Base-by-base conservation (phyloP, 2,113 vertebrate species). In the Pao palembangensis region DNA sequence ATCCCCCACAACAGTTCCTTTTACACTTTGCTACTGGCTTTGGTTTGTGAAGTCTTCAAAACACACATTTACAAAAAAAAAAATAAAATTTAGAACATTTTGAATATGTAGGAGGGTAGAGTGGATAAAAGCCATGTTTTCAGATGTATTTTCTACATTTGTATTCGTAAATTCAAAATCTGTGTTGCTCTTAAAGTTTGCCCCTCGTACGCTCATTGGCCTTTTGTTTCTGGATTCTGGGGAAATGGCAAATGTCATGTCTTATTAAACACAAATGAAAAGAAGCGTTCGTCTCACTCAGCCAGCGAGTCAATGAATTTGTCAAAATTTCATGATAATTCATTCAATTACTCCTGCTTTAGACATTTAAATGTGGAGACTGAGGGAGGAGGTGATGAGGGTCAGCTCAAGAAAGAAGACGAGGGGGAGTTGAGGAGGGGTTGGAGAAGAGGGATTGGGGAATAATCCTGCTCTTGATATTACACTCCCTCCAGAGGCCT, bases 261-360 rank as follows among this genome's bases (percentile, higher is more conserved):
- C 91, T 90, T 93, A 93, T 92, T 93, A 92, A 82, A 91, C 78
- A 28, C 75, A 91, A 92, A 90, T 92, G 91, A 91, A 90, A 78
- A 75, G 84, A 84, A 91, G 90, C 16, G 68, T 87, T 87, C 91
- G 76, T 88, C 92, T 92, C 70, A 34, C 73, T 84, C 58, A 67
- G 76, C 67, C 87, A 71, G 80, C 65, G 84, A 93, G 83, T 90
- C 90, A 93, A 94, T 92, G 92, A 91, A 93, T 95, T 94, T 95
- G 92, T 94, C 92, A 95, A 93, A 94, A 93, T 93, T 94, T 92
- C 93, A 94, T 93, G 92, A 93, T 94, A 96, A 95, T 95, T 93
- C 89, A 93, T 93, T 93, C 89, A 90, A 92, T 94, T 92, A 92
- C 91, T 93, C 88, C 87, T 38, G 34, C 34, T 38, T 94, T 88